Evolutionary conservation across 1,140 invertebrate species (phyloP).

Genomic region (Cotesia vestalis): DNA sequence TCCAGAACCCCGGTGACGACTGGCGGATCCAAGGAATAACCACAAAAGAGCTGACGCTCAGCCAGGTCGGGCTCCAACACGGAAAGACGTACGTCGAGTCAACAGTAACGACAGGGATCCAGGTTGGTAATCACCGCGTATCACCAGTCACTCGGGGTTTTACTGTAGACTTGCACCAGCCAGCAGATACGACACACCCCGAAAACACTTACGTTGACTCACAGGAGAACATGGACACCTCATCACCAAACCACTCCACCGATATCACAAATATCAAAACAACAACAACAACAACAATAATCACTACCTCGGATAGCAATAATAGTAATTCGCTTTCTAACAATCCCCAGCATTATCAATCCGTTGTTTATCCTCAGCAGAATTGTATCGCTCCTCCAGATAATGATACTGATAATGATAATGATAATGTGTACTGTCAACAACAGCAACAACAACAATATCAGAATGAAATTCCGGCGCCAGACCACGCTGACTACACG

Average conservation of each 20-base stretch:
- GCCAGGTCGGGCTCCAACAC: conserved; percentile 49
- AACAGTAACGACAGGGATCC: conserved; percentile 64
- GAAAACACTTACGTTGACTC: conserved; percentile 62
- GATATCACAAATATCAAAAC: conserved; percentile 53
- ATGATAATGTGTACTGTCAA: conserved; percentile 53
- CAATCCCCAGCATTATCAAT: conserved; percentile 53
- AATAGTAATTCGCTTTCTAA: conserved; percentile 42
- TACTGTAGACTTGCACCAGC: conserved; percentile 63
- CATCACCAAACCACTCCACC: conserved; percentile 62
- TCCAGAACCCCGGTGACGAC: conserved; percentile 56
- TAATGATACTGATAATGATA: conserved; percentile 37
- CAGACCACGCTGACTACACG: conserved; percentile 49
- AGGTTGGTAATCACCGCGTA: conserved; percentile 63
- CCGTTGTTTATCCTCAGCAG: conserved; percentile 53
- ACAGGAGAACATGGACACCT: conserved; percentile 61
- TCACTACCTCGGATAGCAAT: conserved; percentile 46
- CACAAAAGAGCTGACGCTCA: conserved; percentile 56
- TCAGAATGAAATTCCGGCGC: conserved; percentile 40
- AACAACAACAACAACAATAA: no score
- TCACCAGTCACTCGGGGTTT: conserved; percentile 59
- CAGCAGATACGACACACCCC: conserved; percentile 64
- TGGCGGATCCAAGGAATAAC: conserved; percentile 61
- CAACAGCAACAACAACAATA: conserved; percentile 48
- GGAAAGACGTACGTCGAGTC: conserved; percentile 67
- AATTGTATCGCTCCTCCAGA: conserved; percentile 47